Evolutionary conservation across 2,888 invertebrate genomes (phyloP), one percentile per base, ranked within the genome.

Genomic region (Caenorhabditis uteleia): DNA sequence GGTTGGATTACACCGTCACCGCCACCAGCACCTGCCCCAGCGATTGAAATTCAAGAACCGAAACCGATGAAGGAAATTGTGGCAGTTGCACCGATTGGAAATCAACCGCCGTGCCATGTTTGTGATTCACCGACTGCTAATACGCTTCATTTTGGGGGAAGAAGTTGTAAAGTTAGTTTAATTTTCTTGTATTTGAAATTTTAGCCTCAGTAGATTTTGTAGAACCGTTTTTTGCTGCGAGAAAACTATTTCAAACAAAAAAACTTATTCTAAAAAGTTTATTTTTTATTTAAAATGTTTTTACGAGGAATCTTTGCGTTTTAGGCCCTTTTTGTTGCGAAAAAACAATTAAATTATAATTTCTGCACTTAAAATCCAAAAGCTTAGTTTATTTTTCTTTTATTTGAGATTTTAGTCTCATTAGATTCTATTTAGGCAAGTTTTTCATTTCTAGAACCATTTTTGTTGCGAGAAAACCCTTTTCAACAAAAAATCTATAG

Each of bases 61-160:
- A 6, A 20, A 21, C 20, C 16, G 20, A 26, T 16, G 26, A 18
- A 43, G 8, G 26, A 26, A 27, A 16, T 4, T 5, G 16, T 14
- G 18, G 16, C 3, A 40, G 23, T 29, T 6, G 27, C 45, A 20
- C 21, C 45, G 18, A 44, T 16, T 31, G 16, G 18, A 2, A 16
- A 16, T 23, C 8, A 21, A 21, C 20, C 14, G 4, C 16, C 5
- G 14, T 74, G 74, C 43, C 68, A 68, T 38, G 70, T 74, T 25
- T 74, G 74, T 33, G 67, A 54, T 6, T 74, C 74, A 33, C 74
- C 74, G 14, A 69, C 57, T 25, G 74, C 74, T 10, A 68, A 59
- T 29, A 74, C 74, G 16, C 43, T 74, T 12, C 74, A 74, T 38
- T 74, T 74, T 53, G 74, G 70, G 10, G 70, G 64, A 8, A 42